phyloP scores from a whole-genome alignment of 2,113 vertebrate genomes.

The Diglossa brunneiventris region DNA sequence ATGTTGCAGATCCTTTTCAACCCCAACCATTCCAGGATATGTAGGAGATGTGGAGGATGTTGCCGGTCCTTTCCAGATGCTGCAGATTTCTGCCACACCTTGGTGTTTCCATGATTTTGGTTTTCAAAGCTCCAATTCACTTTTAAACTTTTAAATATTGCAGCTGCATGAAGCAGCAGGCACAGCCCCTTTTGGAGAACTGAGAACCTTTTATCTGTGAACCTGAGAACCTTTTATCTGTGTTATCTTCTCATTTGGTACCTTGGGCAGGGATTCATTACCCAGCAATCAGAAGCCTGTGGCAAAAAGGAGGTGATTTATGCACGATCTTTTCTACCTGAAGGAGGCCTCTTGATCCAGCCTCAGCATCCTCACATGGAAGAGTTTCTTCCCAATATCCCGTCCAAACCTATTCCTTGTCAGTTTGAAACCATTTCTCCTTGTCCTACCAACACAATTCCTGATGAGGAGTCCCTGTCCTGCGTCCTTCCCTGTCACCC shows the following conservation, averaged over 20 bases:
- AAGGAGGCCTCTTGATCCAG: not conserved
- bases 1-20: no score
- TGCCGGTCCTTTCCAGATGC: not conserved
- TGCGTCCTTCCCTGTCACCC: no score
- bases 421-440: not conserved
- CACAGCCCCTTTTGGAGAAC: not conserved
- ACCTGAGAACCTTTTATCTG: not conserved
- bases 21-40: no score
- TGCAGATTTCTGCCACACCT: not conserved
- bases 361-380: not conserved
- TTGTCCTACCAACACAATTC: not conserved
- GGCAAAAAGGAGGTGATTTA: not conserved
- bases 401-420: not conserved
- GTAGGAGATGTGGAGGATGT: no score
- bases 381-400: not conserved
- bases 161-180: not conserved
- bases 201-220: not conserved
- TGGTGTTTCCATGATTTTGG: rapidly evolving
- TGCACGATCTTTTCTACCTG: rapidly evolving
- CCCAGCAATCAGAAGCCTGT: not conserved
- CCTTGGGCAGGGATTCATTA: not conserved
- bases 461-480: not conserved
- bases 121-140: not conserved
- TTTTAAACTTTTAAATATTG: not conserved
- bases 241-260: no score